Base-by-base conservation (phyloP, 2,797 vertebrate species). In the Eremophila alpestris region DNA sequence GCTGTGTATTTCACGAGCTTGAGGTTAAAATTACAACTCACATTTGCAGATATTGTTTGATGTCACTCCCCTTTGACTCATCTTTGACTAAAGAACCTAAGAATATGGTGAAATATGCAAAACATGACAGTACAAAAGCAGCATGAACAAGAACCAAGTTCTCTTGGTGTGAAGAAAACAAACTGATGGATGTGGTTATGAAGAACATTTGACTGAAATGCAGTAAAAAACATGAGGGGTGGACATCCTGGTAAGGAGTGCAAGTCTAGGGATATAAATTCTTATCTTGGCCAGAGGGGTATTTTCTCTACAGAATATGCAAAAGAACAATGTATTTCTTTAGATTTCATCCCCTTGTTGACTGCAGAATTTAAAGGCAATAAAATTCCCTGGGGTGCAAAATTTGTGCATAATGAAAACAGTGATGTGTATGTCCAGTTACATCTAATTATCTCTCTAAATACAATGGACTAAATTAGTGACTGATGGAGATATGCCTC, bases 1-100 rank as follows among this genome's bases (percentile, higher is more conserved):
- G 29, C 12, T 0, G 0, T 8, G 7, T 22, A 7, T 59, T 85
- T 87, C 5, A n/a, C 29, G 9, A 73, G 19, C 17, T 71, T 46
- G 69, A 45, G 30, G 64, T 89, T 74, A 40, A 58, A 89, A 60
- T 27, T 18, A 24, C 7, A 41, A 60, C 24, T 55, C 0, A 0
- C 3, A 2, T 70, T 46, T 54, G 51, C 51, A 56, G 63, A 9
- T 74, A 15, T 2, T 49, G 32, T 87, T 90, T 0, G 0, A 70
- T 46, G 9, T 55, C 62, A 17, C 15, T 63, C 9, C 43, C 19
- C 13, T 32, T 32, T 87, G 59, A 22, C 34, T 84, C 20, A 18
- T 48, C 70, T 51, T 79, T 46, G 23, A 46, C 41, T 82, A 23
- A 83, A 43, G 45, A 67, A 84, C n/a, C 27, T 40, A 64, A 83